These are phyloP conservation scores for Neria commutata DNA, from an alignment of 2,888 invertebrate species.

Conservation along the genomic window DNA sequence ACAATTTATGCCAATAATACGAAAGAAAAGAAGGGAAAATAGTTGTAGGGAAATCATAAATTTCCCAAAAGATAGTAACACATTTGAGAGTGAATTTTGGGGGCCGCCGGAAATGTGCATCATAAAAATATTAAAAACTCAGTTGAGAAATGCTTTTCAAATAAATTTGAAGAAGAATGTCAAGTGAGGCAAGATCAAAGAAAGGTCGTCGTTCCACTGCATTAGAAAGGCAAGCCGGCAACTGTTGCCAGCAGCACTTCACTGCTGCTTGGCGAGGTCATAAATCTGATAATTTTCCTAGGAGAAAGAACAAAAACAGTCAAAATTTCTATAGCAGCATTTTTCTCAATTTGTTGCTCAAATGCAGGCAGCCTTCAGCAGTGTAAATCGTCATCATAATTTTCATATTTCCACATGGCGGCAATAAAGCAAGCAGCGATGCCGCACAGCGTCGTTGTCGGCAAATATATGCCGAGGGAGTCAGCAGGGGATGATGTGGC, in stretches of 20 bases:
- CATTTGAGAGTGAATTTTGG: too few relatives aligned
- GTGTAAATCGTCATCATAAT: slow-evolving; percentile 44
- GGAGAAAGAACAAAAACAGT: background rate
- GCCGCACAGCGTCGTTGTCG: slow-evolving; percentile 39
- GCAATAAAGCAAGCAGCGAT: background rate
- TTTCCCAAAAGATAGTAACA: too few relatives aligned
- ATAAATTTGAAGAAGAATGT: slow-evolving; percentile 26
- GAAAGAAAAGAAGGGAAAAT: too few relatives aligned
- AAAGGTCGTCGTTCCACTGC: slow-evolving; percentile 39
- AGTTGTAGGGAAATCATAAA: too few relatives aligned
- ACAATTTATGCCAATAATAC: too few relatives aligned
- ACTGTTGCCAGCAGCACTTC: too few relatives aligned
- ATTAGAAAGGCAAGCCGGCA: slow-evolving; percentile 39
- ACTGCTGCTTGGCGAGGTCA: slow-evolving; percentile 39
- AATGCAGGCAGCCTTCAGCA: slow-evolving; percentile 22
- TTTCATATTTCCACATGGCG: slow-evolving; percentile 51
- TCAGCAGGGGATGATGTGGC: too few relatives aligned
- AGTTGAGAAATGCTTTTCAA: slow-evolving; percentile 23
- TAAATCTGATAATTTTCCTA: slow-evolving; percentile 39
- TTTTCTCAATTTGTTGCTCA: too few relatives aligned
- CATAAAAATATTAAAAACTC: slow-evolving; percentile 50
- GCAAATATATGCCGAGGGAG: too few relatives aligned
- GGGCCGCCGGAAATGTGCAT: slow-evolving; percentile 45
- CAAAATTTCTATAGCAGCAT: too few relatives aligned
- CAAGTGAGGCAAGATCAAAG: slow-evolving; percentile 32